Percentiles rank a stretch among this genome's conserved stretches.
Evolutionary conservation across 2,113 vertebrate genomes (phyloP).

Genomic region (Colinus virginianus): DNA sequence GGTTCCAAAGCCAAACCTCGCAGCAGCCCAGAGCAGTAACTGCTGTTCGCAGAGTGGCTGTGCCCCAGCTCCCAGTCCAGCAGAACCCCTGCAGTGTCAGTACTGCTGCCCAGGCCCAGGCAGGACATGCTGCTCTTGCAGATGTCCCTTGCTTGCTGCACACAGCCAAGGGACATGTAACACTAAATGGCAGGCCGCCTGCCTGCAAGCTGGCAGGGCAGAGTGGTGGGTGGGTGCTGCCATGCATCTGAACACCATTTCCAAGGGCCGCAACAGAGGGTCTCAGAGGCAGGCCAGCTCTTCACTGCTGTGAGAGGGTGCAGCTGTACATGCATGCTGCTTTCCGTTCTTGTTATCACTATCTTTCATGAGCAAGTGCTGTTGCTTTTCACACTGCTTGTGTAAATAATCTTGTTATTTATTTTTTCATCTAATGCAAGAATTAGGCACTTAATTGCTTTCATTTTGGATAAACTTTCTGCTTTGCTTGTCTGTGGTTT

Average conservation of each 20-base stretch:
- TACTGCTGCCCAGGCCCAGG: not conserved
- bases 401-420: not conserved
- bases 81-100: fast-evolving
- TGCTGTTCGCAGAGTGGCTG: not conserved
- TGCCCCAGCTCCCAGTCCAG: not conserved
- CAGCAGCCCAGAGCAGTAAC: fast-evolving
- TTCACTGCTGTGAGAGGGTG: not conserved
- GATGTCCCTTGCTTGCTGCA: not conserved
- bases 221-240: not conserved
- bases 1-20: not conserved
- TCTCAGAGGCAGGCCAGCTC: not conserved
- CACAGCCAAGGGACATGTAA: not conserved
- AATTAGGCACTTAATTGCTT: not conserved
- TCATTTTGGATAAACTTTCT: not conserved
- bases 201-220: conserved; percentile 37
- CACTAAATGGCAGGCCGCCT: conserved; percentile 22
- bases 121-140: not conserved
- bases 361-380: not conserved
- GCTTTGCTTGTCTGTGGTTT: not conserved
- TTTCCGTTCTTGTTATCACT: not conserved
- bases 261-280: not conserved
- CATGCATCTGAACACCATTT: not conserved
- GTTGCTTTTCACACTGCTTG: not conserved
- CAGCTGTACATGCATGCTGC: fast-evolving
- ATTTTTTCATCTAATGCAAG: not conserved